Base-by-base conservation (phyloP, 92 coral and sea anemone genomes). In the Palythoa grandiflora region DNA sequence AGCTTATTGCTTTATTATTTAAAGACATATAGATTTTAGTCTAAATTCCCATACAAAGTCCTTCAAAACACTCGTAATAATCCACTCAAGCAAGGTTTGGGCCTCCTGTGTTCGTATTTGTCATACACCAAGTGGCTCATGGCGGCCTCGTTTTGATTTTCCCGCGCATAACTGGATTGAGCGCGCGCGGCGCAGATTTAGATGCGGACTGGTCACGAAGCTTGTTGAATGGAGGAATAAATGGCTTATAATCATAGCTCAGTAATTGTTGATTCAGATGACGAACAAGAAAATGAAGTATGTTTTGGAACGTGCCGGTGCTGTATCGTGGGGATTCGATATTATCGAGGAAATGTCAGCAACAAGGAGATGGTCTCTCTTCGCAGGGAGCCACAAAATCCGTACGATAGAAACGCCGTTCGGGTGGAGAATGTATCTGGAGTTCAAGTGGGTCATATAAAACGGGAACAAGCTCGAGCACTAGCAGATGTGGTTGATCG, bases 341-440 rank as follows among this genome's bases (percentile, higher is more conserved):
- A 94, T 80, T 94, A 94, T 48, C 81, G 91, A 35, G 97, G 97
- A 36, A 90, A 92, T 3, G 97, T 94, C 47, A 92, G 90, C 91
- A 88, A 88, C 86, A 91, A 92, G 53, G 97, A 94, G 71, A 92
- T 94, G 97, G 97, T 94, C 14, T 94, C 97, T 0, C 88, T 94
- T 15, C 48, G 60, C 28, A 87, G 97, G 48, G 97, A 94, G 79
- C 97, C 97, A 1, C 89, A 84, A 79, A 94, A 94, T 57, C 95
- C 92, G n/a, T 94, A 94, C 89, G 97, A 94, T 79, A 85, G 91
- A 75, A 94, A 94, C 48, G 97, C 97, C 12, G 90, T 94, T n/a
- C 88, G 97, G 3, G 92, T 94, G 6, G 92, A 92, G 16, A 94
- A 94, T 88, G 97, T 94, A 11, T 90, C 59, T 73, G 95, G 97